These are phyloP conservation scores for Osmerus mordax DNA, from an alignment of 2,113 vertebrate genomes.

Conservation along the genomic window DNA sequence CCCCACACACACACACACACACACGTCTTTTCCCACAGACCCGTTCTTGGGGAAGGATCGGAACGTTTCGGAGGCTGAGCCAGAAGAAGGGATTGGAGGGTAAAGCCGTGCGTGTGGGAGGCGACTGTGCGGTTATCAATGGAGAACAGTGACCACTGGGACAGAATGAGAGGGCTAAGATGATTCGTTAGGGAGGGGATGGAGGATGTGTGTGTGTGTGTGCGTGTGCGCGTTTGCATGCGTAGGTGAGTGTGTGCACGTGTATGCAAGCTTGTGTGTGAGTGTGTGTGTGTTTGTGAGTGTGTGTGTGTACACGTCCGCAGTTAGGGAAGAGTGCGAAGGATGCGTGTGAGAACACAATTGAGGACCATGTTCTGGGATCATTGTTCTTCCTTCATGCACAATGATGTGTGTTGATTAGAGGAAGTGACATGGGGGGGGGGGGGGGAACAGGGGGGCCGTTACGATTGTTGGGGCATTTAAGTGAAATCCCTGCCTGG, in stretches of 20 bases:
- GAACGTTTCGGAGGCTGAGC: constrained; percentile 22
- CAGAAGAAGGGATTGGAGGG: constrained; percentile 54
- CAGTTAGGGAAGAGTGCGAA: neutral
- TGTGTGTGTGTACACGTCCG: neutral
- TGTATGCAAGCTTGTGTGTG: neutral
- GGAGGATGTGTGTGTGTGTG: constrained; percentile 11
- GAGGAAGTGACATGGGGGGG: no score
- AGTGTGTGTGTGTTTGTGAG: neutral
- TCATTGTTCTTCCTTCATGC: no score
- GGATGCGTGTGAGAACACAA: no score
- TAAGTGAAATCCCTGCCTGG: constrained; percentile 40
- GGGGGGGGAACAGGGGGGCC: no score
- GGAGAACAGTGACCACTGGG: constrained; percentile 59
- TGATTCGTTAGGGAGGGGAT: neutral
- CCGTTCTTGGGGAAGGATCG: constrained; percentile 9
- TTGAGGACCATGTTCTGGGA: no score
- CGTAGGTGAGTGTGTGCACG: neutral
- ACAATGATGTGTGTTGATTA: no score
- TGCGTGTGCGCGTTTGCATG: neutral
- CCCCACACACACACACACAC: neutral
- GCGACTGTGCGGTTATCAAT: constrained; percentile 56
- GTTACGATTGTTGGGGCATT: constrained; percentile 4
- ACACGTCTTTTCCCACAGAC: constrained; percentile 13
- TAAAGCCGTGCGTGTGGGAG: constrained; percentile 29
- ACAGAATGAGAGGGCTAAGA: constrained; percentile 40